Base-by-base conservation (phyloP, 2,888 invertebrate genomes). In the Phaonia tiefii region DNA sequence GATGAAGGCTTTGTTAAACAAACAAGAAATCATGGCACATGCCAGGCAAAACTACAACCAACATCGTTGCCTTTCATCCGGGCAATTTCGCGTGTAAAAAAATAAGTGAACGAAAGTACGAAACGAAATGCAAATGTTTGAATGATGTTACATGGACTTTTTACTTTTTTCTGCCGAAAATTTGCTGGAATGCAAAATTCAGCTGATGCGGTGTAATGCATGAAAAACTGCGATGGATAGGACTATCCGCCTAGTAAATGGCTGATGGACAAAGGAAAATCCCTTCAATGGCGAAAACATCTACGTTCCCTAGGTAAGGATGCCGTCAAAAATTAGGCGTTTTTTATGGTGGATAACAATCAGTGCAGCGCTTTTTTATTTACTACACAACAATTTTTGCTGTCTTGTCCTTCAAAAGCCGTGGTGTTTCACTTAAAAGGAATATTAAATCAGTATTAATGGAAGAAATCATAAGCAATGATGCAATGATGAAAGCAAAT, bases 21-120 rank as follows among this genome's bases (percentile, higher is more conserved):
- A 63, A 63, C 63, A 63, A 42, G 63, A 22, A 42, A 63, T 42
- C 63, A 63, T 63, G 42, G 42, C 39, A 5, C 20, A 39, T 20
- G 39, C 10, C 15, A 17, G 46, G 2, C 17, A n/a, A 11, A 63
- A 31, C 31, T 31, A 31, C 31, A 63, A 22, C 22, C 4, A 63
- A 63, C 20, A 15, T 39, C 63, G 17, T 42, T 42, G 63, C 42
- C 42, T 63, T 42, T 39, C 22, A 63, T 63, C 63, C 22, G 22
- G 63, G 20, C 42, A 63, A 63, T 63, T 63, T 54, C 13, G 42
- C 39, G 63, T 39, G 39, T 5, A 13, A 26, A 10, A 39, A 60
- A n/a, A n/a, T n/a, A n/a, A n/a, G n/a, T n/a, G n/a, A n/a, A 17
- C 17, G 20, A 60, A 17, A 63, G 42, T 42, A 51, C 51, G 42